Evolutionary conservation across 1,140 invertebrate species (phyloP).

Genomic region (Cydia strobilella): DNA sequence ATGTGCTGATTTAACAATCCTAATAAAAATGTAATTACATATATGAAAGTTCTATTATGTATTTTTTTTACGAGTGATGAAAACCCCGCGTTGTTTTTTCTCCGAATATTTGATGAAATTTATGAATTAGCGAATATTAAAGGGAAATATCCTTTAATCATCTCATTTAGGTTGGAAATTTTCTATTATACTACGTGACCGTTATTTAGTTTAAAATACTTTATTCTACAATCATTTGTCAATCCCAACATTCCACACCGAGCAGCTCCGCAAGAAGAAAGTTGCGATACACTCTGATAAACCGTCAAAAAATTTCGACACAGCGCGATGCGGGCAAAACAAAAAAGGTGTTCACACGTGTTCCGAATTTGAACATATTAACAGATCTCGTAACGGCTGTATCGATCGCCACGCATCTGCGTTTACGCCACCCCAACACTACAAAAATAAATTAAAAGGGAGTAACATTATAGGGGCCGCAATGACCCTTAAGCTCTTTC

Average conservation of each 20-base stretch:
- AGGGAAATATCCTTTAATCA: neutral
- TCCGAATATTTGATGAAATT: neutral
- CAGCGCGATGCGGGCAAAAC: constrained; percentile 46
- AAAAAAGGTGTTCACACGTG: constrained; percentile 68
- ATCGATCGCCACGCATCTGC: constrained; percentile 61
- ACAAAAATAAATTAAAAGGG: neutral
- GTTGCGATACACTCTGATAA: constrained; percentile 5
- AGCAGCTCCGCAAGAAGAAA: constrained; percentile 20
- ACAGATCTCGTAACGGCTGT: constrained; percentile 65
- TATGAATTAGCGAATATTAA: neutral
- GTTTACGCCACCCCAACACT: constrained; percentile 54
- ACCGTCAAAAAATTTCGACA: constrained; percentile 37
- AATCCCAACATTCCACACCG: neutral
- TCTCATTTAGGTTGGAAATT: no score
- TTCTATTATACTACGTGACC: no score
- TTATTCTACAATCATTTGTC: no score
- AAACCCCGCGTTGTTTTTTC: neutral
- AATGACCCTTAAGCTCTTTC: constrained; percentile 44
- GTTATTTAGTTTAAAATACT: no score
- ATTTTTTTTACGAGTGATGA: neutral
- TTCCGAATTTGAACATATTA: constrained; percentile 67
- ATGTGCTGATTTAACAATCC: no score
- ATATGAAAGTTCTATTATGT: neutral
- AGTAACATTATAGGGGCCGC: neutral
- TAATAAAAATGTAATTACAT: no score